Percentiles rank a stretch among this genome's conserved stretches.
Conservation (phyloP, 2,888 invertebrate species). For the Caenorhabditis sinica region DNA sequence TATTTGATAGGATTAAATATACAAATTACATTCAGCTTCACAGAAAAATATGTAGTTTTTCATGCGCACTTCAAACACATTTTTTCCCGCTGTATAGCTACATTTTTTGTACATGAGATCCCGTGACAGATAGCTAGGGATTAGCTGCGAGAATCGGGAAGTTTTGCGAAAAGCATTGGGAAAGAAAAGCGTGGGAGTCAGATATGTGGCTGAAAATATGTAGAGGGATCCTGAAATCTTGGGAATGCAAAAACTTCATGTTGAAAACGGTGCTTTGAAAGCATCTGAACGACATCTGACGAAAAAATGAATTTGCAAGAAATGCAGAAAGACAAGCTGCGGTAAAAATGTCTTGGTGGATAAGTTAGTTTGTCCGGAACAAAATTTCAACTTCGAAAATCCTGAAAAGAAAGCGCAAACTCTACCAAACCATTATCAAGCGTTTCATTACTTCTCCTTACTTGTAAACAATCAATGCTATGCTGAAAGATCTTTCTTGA, state of each 20-base stretch:
- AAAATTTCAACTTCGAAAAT: too few species aligned
- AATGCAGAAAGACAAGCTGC: too few species aligned
- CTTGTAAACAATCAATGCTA: too few species aligned
- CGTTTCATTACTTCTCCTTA: too few species aligned
- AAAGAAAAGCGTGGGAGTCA: not conserved
- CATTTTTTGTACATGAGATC: conserved; percentile 9
- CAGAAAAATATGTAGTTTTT: conserved; percentile 5
- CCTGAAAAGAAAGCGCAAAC: too few species aligned
- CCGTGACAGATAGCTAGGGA: conserved; percentile 8
- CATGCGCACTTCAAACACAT: conserved; percentile 34
- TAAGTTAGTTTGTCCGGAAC: too few species aligned
- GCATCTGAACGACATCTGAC: too few species aligned
- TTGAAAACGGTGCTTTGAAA: too few species aligned
- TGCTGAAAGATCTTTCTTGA: too few species aligned
- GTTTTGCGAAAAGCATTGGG: not conserved
- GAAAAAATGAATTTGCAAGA: too few species aligned
- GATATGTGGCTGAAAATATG: not conserved
- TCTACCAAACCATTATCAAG: too few species aligned
- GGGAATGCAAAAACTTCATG: not conserved
- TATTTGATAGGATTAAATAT: conserved; percentile 8
- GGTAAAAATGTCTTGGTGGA: too few species aligned
- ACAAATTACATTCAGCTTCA: conserved; percentile 3
- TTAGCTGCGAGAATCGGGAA: not conserved
- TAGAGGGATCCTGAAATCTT: not conserved
- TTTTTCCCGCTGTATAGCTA: conserved; percentile 38